Percentiles rank a stretch among this genome's conserved stretches.
phyloP scores from a whole-genome alignment of 2,797 vertebrate species.

The Clarias fuscus region DNA sequence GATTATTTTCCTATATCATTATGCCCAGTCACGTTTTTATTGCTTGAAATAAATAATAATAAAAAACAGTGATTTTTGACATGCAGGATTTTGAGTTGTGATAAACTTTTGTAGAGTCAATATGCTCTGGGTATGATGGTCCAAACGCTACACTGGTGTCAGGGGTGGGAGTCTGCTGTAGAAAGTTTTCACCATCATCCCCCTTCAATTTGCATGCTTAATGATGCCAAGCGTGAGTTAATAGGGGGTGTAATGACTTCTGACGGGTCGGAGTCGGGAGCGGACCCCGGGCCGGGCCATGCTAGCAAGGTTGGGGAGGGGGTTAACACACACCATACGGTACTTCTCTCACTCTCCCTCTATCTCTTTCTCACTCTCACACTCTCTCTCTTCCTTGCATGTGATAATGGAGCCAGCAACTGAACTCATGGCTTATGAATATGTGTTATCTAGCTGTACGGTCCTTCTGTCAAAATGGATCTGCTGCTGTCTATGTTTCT shows the following conservation, averaged over 20 bases:
- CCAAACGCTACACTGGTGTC: background rate
- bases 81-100: background rate
- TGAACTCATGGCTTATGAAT: constrained; percentile 52
- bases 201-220: constrained; percentile 97
- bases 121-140: constrained; percentile 6
- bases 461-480: constrained; percentile 40
- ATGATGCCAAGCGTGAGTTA: constrained; percentile 98
- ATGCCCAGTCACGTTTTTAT: background rate
- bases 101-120: constrained; percentile 13
- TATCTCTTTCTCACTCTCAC: constrained; percentile 47
- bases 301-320: constrained; percentile 58
- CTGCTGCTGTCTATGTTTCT: constrained; percentile 39
- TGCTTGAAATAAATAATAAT: too few species aligned
- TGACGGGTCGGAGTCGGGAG: constrained; percentile 84
- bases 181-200: constrained; percentile 80
- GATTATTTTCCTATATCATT: background rate
- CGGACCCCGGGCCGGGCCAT: constrained; percentile 50
- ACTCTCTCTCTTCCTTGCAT: constrained; percentile 42
- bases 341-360: constrained; percentile 40
- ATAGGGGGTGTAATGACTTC: constrained; percentile 99
- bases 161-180: constrained; percentile 60
- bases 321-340: constrained; percentile 61
- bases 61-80: background rate
- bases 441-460: constrained; percentile 47
- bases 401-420: constrained; percentile 46